phyloP scores from a whole-genome alignment of 2,888 invertebrate species.

The Hydraecia micacea region DNA sequence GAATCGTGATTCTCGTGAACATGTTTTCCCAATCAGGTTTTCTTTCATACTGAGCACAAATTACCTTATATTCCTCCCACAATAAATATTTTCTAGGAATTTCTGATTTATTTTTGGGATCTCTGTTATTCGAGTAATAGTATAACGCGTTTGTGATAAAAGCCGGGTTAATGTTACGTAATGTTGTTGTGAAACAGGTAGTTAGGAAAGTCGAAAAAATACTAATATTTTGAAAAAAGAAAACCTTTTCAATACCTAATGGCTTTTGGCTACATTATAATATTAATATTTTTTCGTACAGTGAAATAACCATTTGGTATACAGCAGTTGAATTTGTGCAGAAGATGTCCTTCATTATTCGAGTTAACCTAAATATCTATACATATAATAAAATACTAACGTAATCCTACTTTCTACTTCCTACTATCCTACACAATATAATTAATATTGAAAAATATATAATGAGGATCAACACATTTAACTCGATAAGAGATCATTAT shows the following conservation, averaged over 20 bases:
- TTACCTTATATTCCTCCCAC: conserved; percentile 66
- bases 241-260: neutral
- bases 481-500: no score
- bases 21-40: conserved; percentile 72
- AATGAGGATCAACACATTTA: no score
- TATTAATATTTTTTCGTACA: neutral
- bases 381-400: no score
- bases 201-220: neutral
- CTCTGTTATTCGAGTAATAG: conserved; percentile 10
- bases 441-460: no score
- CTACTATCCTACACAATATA: no score
- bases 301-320: neutral
- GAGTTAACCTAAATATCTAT: neutral
- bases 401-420: no score
- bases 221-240: neutral
- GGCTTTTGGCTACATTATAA: neutral
- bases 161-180: neutral
- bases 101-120: conserved; percentile 25
- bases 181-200: neutral
- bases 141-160: neutral
- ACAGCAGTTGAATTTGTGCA: neutral
- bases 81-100: conserved; percentile 45
- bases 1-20: conserved; percentile 54
- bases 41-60: conserved; percentile 71
- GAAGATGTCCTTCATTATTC: neutral